Conservation (phyloP, 2,113 vertebrate genomes). For the Lophura nycthemera region DNA sequence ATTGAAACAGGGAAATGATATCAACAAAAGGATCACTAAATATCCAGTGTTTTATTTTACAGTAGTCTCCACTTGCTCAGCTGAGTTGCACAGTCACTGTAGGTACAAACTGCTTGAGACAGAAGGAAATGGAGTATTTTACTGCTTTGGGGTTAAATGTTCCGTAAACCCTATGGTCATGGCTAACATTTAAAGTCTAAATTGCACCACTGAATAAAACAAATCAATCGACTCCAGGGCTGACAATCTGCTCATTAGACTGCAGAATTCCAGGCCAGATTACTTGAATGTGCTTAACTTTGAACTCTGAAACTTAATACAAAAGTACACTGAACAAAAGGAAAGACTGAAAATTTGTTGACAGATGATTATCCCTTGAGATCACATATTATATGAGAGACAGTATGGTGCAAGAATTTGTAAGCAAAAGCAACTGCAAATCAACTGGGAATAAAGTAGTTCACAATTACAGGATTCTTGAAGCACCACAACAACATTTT, state of each 20-base stretch:
- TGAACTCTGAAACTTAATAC: accelerated
- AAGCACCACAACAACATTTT: neutral
- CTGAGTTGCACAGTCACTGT: neutral
- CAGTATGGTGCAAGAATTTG: neutral
- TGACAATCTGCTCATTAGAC: neutral
- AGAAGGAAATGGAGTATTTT: neutral
- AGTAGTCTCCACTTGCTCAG: neutral
- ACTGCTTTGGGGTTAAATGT: neutral
- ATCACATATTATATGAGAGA: neutral
- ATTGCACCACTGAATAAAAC: neutral
- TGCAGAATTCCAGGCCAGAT: neutral
- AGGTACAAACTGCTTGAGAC: neutral
- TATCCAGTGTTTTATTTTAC: neutral
- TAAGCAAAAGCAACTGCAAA: neutral
- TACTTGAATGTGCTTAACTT: neutral
- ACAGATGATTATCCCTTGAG: neutral
- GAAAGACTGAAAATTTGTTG: neutral
- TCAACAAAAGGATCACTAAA: neutral
- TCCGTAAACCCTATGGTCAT: neutral
- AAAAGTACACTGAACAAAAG: neutral
- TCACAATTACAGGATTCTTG: neutral
- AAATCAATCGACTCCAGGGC: neutral
- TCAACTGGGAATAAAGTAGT: neutral
- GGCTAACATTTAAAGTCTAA: neutral
- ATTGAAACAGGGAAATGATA: neutral